Percentiles rank a stretch among this genome's conserved stretches.
These are phyloP conservation scores for Thaumetopoea pityocampa DNA, from an alignment of 1,140 invertebrate species.

Conservation along the genomic window DNA sequence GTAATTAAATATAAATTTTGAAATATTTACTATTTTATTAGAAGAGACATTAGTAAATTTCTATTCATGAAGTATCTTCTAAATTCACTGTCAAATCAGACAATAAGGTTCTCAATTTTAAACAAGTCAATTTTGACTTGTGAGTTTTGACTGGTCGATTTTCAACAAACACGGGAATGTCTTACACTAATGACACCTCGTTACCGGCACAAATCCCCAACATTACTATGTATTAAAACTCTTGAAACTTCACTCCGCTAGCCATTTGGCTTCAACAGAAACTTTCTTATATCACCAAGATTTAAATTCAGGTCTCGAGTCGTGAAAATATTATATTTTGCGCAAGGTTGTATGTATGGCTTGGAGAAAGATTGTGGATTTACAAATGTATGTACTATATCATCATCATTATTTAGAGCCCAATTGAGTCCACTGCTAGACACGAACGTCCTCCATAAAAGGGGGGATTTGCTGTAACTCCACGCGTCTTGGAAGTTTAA, in stretches of 20 bases:
- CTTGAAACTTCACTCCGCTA: slow-evolving; percentile 59
- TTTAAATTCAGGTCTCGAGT: slow-evolving; percentile 66
- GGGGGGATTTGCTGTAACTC: too few species aligned
- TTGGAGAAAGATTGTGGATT: slow-evolving; percentile 10
- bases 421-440: too few species aligned
- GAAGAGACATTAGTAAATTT: too few species aligned
- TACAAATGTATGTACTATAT: slow-evolving; percentile 7
- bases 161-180: slow-evolving; percentile 38
- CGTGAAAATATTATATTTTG: slow-evolving; percentile 40
- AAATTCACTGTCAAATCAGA: slow-evolving; percentile 12
- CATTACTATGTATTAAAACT: slow-evolving; percentile 72
- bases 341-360: slow-evolving; percentile 20
- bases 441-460: too few species aligned
- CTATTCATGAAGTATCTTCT: slow-evolving; percentile 7
- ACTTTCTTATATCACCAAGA: slow-evolving; percentile 67
- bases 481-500: background rate
- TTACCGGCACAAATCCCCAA: slow-evolving; percentile 66
- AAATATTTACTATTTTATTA: too few species aligned
- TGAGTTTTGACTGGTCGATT: slow-evolving; percentile 47
- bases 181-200: slow-evolving; percentile 56
- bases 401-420: too few species aligned
- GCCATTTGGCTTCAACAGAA: slow-evolving; percentile 64
- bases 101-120: slow-evolving; percentile 25
- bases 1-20: too few species aligned
- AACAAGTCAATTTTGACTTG: slow-evolving; percentile 44